Evolutionary conservation across 2,113 vertebrate genomes (phyloP), one percentile per base, ranked within the genome.

Genomic region (Stictonetta naevosa): DNA sequence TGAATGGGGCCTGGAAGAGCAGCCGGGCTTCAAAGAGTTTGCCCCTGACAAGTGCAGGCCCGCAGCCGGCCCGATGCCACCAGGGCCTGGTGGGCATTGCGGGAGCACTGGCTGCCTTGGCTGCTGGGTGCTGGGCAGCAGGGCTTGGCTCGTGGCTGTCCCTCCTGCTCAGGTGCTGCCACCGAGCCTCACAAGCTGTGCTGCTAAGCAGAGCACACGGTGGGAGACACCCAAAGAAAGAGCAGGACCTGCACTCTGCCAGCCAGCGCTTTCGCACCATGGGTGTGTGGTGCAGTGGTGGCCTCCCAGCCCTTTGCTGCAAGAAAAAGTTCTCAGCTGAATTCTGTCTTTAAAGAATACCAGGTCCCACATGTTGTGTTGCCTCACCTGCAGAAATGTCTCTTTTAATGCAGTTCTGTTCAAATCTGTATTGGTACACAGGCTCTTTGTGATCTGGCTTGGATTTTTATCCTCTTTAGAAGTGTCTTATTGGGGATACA

Each of bases 241-340:
- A 2, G 11, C 6, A 46, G 33, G 56, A 34, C 14, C 42, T 23
- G 36, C 11, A 36, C 63, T 79, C 31, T 13, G 0, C 48, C 18
- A n/a, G 36, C 52, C 0, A 0, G 18, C 0, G 0, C 16, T 88
- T 60, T 29, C 0, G 0, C n/a, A 22, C 71, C 71, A 11, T 60
- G 62, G 80, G n/a, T 36, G 10, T 60, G 38, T 67, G 88, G 6
- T 5, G 33, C 17, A 14, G 63, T 1, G 11, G 14, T 5, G 85
- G 31, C 19, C 67, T 21, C 16, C 9, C 1, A 4, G 56, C 75
- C 40, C 19, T 40, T 33, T 50, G n/a, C 64, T 25, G 42, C 25
- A 22, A 38, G 36, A 67, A 89, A 75, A 62, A 7, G 17, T n/a
- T n/a, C 29, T 38, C 13, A 11, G 19, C 26, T 59, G 23, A 68